A percentile compares a stretch with the other conserved stretches of the same genome.
These are phyloP conservation scores for Microcebus lehilahytsara DNA, from an alignment of 2,113 vertebrate genomes.

Conservation along the genomic window DNA sequence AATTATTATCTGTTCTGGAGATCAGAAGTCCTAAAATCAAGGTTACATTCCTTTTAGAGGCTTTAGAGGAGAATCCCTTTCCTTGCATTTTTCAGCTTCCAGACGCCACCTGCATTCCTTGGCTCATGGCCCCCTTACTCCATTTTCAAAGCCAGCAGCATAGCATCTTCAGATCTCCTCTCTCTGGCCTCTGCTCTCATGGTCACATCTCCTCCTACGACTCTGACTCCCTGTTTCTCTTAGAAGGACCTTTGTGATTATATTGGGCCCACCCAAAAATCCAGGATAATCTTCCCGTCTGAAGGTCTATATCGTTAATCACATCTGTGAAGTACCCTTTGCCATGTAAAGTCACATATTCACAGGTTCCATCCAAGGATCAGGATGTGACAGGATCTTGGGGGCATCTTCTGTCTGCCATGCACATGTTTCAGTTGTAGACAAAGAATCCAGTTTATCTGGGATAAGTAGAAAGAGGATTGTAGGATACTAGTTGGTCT, in stretches of 20 bases:
- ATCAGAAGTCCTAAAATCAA: neutral
- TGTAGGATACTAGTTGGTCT: neutral
- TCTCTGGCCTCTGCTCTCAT: neutral
- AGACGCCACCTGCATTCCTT: neutral
- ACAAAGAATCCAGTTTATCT: neutral
- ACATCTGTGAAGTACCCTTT: neutral
- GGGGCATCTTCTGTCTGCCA: neutral
- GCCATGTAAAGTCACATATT: neutral
- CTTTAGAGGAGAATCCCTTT: neutral
- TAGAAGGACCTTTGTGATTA: neutral
- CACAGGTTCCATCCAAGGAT: neutral
- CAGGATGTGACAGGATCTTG: neutral
- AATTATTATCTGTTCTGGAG: neutral
- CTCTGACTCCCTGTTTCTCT: neutral
- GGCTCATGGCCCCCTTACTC: neutral
- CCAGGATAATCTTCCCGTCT: neutral
- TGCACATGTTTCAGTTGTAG: neutral
- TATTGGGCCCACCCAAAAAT: neutral
- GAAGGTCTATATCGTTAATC: neutral
- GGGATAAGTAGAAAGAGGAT: neutral
- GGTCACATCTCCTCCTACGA: neutral
- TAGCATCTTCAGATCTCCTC: neutral
- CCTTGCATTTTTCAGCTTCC: neutral
- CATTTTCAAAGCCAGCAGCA: neutral
- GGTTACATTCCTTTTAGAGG: neutral